A percentile compares a stretch with the other conserved stretches of the same genome.
These are phyloP conservation scores for Vicugna pacos DNA, from an alignment of 2,113 vertebrate species.

Conservation along the genomic window DNA sequence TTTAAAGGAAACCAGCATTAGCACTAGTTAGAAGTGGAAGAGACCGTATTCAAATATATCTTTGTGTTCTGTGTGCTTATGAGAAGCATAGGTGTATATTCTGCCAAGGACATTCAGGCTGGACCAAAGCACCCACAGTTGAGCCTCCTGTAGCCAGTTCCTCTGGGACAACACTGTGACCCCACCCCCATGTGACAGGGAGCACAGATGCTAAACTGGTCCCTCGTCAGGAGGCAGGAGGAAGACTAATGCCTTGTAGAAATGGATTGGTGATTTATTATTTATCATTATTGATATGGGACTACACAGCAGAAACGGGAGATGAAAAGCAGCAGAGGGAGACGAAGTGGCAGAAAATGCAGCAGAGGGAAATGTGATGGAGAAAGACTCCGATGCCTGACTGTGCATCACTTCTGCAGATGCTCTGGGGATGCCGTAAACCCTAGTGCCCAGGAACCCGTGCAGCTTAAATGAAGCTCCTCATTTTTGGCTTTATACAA, in stretches of 20 bases:
- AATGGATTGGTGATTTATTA: conserved; percentile 61
- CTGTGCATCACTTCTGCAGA: not conserved
- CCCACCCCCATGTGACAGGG: not conserved
- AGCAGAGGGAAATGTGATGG: not conserved
- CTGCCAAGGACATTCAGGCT: not conserved
- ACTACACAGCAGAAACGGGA: not conserved
- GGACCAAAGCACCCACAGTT: no score
- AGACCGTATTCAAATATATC: not conserved
- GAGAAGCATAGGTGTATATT: not conserved
- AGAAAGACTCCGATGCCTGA: not conserved
- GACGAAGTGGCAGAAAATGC: not conserved
- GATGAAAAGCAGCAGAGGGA: not conserved
- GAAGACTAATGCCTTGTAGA: conserved; percentile 13
- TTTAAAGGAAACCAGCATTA: not conserved
- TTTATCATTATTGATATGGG: conserved; percentile 47
- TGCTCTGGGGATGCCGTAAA: not conserved
- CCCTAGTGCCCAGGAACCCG: not conserved
- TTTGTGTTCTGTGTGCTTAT: not conserved
- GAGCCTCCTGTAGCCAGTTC: not conserved
- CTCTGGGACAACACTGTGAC: not conserved
- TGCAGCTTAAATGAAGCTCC: not conserved
- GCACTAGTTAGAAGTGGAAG: not conserved
- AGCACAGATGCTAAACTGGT: not conserved
- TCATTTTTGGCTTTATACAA: not conserved
- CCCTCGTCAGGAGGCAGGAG: not conserved